A percentile compares a stretch with the other conserved stretches of the same genome.
These are phyloP conservation scores for Oncorhynchus clarkii DNA, from an alignment of 2,113 vertebrate genomes.

Conservation along the genomic window DNA sequence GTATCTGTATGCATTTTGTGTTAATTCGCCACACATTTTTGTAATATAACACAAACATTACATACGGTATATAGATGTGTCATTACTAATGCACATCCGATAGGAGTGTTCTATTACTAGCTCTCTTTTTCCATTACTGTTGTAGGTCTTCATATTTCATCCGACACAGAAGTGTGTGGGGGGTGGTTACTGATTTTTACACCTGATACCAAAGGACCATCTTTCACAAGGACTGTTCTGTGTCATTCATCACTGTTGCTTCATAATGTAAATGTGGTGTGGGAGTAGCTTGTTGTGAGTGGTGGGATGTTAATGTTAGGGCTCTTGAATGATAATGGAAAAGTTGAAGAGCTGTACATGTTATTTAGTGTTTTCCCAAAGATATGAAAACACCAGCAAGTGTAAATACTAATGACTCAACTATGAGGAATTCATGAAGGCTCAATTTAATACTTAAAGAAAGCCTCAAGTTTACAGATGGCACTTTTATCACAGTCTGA, in stretches of 20 bases:
- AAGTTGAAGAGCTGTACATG: neutral
- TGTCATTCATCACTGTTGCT: constrained; percentile 55
- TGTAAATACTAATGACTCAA: neutral
- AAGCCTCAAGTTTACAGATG: no score
- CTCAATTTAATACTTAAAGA: no score
- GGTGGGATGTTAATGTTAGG: constrained; percentile 57
- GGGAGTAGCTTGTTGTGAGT: constrained; percentile 46
- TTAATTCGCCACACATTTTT: constrained; percentile 28
- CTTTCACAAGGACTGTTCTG: constrained; percentile 53
- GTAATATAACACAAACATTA: constrained; percentile 35
- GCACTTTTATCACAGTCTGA: no score
- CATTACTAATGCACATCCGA: constrained; percentile 53
- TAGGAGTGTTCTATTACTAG: neutral
- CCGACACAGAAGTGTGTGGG: constrained; percentile 15
- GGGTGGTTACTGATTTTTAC: constrained; percentile 52
- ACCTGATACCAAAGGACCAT: constrained; percentile 60
- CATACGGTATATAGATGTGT: constrained; percentile 20
- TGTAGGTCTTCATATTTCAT: constrained; percentile 65
- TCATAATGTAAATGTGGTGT: constrained; percentile 64
- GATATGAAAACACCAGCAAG: neutral
- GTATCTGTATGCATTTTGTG: constrained; percentile 35
- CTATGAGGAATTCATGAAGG: no score
- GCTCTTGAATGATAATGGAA: constrained; percentile 12
- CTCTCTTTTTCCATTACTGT: constrained; percentile 42
- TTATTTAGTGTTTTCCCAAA: neutral